Evolutionary conservation across 2,113 vertebrate species (phyloP).

Genomic region (Oncorhynchus keta): DNA sequence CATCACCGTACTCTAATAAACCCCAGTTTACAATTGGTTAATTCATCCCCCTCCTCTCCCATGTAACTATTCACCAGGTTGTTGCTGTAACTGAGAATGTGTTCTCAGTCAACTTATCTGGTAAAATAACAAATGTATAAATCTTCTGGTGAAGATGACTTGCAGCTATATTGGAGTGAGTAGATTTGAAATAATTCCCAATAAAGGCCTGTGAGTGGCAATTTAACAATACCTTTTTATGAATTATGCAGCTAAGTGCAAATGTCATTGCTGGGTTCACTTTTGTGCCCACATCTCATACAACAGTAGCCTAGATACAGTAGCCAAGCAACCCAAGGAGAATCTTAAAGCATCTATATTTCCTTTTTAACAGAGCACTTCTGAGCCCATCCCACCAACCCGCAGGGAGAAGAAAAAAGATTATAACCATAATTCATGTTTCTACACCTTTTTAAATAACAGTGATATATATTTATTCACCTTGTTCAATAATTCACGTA

Average conservation of each 20-base stretch:
- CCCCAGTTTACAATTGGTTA: too few species aligned
- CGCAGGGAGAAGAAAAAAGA: slow-evolving; percentile 29
- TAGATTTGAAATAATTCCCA: neutral
- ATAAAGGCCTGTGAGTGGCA: neutral
- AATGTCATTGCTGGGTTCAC: too few species aligned
- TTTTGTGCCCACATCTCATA: neutral
- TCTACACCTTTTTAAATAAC: slow-evolving; percentile 63
- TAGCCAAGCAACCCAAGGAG: neutral
- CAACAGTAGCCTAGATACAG: neutral
- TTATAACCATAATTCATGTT: slow-evolving; percentile 61
- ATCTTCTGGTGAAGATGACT: too few species aligned
- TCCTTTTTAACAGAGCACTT: slow-evolving; percentile 29
- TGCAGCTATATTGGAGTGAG: neutral
- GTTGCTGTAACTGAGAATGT: too few species aligned
- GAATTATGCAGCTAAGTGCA: too few species aligned
- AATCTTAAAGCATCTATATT: slow-evolving; percentile 8
- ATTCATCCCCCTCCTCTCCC: too few species aligned
- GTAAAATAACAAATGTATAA: too few species aligned
- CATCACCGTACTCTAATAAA: too few species aligned
- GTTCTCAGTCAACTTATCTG: too few species aligned
- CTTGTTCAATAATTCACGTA: slow-evolving; percentile 65
- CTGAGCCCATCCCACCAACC: slow-evolving; percentile 21
- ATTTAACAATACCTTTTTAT: neutral
- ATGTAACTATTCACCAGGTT: too few species aligned
- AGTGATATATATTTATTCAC: slow-evolving; percentile 57